phyloP scores from a whole-genome alignment of 2,113 vertebrate species.

The Eretmochelys imbricata region DNA sequence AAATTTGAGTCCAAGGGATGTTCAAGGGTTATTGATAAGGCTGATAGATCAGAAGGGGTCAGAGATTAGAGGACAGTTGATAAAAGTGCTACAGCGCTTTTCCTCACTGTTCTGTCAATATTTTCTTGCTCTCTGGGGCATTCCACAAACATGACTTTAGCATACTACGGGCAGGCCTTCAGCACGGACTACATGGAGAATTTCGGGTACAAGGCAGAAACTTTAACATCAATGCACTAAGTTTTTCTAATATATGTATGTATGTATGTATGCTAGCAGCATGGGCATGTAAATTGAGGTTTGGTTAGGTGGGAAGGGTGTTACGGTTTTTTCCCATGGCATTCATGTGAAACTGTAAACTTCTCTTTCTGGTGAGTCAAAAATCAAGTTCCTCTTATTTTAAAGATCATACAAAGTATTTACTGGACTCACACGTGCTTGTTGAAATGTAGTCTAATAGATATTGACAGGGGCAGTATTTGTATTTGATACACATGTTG shows the following conservation, averaged over 20 bases:
- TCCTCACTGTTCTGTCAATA: constrained; percentile 69
- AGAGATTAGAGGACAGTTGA: constrained; percentile 24
- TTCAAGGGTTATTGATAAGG: constrained; percentile 73
- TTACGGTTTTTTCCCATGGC: neutral
- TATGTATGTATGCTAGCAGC: neutral
- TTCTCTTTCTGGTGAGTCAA: neutral
- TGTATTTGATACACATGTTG: neutral
- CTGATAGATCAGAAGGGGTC: neutral
- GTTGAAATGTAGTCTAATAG: neutral
- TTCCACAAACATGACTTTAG: constrained; percentile 72
- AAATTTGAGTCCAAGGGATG: neutral
- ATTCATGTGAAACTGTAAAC: neutral
- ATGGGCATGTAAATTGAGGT: neutral
- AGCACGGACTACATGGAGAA: constrained; percentile 25
- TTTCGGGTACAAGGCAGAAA: constrained; percentile 20
- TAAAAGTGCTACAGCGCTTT: neutral
- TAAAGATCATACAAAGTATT: neutral
- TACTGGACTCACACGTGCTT: neutral
- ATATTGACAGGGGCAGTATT: fast-evolving
- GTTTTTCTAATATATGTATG: neutral
- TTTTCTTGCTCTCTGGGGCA: constrained; percentile 66
- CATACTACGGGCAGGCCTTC: constrained; percentile 14
- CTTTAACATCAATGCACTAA: neutral
- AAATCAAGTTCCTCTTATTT: neutral
- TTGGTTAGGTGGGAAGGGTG: neutral